These are phyloP conservation scores for Natrix natrix DNA, from an alignment of 2,797 vertebrate genomes.

Conservation along the genomic window DNA sequence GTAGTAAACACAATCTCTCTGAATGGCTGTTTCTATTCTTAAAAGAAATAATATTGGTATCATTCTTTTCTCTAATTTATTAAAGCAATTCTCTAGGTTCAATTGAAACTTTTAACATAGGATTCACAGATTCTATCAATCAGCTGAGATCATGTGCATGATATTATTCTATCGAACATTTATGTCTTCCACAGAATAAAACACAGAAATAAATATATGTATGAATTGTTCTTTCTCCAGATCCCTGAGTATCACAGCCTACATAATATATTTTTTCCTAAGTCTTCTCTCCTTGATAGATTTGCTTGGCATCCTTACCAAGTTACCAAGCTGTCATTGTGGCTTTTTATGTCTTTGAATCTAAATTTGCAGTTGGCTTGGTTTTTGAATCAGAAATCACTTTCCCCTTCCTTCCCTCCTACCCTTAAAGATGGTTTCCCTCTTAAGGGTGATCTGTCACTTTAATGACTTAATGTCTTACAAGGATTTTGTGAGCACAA, in stretches of 20 bases:
- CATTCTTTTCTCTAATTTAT: background rate
- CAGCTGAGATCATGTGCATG: background rate
- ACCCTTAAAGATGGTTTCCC: background rate
- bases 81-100: background rate
- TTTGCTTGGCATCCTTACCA: conserved; percentile 27
- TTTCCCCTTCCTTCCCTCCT: background rate
- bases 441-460: conserved; percentile 30
- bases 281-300: conserved; percentile 11
- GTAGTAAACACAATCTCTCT: background rate
- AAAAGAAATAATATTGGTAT: background rate
- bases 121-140: background rate
- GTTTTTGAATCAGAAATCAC: background rate
- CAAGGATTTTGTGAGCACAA: conserved; percentile 29
- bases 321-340: conserved; percentile 36
- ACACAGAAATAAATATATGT: background rate
- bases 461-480: conserved; percentile 42
- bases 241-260: background rate
- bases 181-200: background rate
- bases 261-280: conserved; percentile 4
- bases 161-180: background rate
- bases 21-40: background rate
- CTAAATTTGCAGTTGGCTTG: background rate
- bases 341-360: conserved; percentile 17
- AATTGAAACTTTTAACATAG: background rate
- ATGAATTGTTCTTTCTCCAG: background rate